Evolutionary conservation across 2,797 vertebrate species (phyloP).

Genomic region (Remorina albescens): DNA sequence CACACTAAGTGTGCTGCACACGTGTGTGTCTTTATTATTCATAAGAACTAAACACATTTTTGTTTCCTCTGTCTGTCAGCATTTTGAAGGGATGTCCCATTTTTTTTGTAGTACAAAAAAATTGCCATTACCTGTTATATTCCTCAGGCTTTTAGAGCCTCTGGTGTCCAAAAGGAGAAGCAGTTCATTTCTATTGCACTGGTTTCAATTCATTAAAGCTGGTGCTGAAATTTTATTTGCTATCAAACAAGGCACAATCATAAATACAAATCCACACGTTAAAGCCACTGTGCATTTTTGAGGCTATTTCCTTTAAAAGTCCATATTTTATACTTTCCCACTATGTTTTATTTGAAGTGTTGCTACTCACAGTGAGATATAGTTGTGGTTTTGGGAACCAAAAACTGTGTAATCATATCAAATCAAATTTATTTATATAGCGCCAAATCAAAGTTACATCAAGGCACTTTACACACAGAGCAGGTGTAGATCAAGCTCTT

Average conservation of each 20-base stretch:
- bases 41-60: slow-evolving; percentile 7
- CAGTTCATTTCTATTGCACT: neutral
- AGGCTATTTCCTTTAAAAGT: neutral
- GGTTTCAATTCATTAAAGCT: neutral
- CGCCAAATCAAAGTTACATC: too few species aligned
- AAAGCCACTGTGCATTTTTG: neutral
- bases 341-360: too few species aligned
- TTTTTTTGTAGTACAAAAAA: neutral
- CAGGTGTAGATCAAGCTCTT: too few species aligned
- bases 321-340: too few species aligned
- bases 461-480: too few species aligned
- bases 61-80: slow-evolving; percentile 10
- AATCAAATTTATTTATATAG: too few species aligned
- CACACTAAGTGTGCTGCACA: slow-evolving; percentile 12
- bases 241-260: neutral
- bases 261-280: neutral
- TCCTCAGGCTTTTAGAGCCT: neutral
- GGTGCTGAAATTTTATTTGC: neutral
- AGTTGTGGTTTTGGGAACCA: too few species aligned
- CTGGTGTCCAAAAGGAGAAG: neutral
- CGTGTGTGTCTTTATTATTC: slow-evolving; percentile 7
- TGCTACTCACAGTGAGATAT: too few species aligned
- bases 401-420: too few species aligned
- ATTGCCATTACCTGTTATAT: neutral
- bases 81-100: neutral